Conservation (phyloP, 2,797 vertebrate species). For the Melanotaenia trifasciata region DNA sequence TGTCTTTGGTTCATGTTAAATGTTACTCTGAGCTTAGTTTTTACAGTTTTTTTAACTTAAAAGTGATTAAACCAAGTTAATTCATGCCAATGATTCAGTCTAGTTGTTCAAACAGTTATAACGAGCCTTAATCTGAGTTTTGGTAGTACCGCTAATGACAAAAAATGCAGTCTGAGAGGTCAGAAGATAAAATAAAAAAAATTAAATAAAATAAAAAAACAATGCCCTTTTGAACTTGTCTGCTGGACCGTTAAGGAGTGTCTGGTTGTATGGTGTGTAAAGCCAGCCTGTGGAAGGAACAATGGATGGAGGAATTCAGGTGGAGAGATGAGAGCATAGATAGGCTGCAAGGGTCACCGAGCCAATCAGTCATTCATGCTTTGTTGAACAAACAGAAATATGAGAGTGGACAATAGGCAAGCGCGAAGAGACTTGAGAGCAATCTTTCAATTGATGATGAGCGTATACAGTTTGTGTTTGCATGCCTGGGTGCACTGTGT, state of each 20-base stretch:
- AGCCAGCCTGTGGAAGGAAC: background rate
- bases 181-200: background rate
- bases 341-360: slow-evolving; percentile 50
- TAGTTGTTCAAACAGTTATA: background rate
- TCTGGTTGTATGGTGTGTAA: slow-evolving; percentile 17
- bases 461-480: background rate
- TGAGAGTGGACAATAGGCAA: slow-evolving; percentile 56
- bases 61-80: background rate
- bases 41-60: background rate
- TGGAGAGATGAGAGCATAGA: slow-evolving; percentile 44
- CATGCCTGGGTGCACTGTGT: background rate
- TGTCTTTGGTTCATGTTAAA: background rate
- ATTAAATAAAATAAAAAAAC: too few relatives aligned
- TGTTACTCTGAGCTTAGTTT: background rate
- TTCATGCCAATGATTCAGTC: background rate
- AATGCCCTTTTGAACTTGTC: background rate
- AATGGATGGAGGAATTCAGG: slow-evolving; percentile 12
- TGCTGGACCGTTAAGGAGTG: slow-evolving; percentile 4
- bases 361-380: slow-evolving; percentile 51
- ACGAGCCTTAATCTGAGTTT: background rate
- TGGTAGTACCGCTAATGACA: background rate
- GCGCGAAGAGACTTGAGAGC: slow-evolving; percentile 42
- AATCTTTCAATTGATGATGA: slow-evolving; percentile 27
- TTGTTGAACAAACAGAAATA: slow-evolving; percentile 57
- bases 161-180: background rate